Conservation (phyloP, 2,888 invertebrate genomes). For the Theristus sp. region DNA sequence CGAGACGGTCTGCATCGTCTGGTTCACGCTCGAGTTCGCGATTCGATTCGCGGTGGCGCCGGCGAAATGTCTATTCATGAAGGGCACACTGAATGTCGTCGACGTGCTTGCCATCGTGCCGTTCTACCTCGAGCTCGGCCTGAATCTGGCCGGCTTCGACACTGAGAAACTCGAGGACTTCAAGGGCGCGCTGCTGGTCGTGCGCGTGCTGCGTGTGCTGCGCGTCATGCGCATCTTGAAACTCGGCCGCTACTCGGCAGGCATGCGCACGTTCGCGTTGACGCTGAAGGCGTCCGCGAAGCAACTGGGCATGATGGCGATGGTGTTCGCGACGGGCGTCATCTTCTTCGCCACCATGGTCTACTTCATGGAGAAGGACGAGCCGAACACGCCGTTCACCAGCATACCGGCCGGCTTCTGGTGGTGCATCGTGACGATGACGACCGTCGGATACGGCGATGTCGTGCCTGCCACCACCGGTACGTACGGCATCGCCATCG, state of each 20-base stretch:
- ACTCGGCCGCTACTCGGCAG: constrained; percentile 14
- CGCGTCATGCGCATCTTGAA: constrained; percentile 25
- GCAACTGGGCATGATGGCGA: constrained; percentile 17
- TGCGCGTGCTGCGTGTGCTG: constrained; percentile 23
- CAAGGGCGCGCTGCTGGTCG: constrained; percentile 25
- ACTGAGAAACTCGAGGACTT: constrained; percentile 24
- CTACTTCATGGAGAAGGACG: constrained; percentile 27
- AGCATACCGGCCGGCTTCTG: constrained; percentile 27
- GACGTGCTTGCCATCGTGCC: constrained; percentile 24
- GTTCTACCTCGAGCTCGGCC: constrained; percentile 23
- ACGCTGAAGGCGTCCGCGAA: constrained; percentile 24
- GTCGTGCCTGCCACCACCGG: constrained; percentile 23
- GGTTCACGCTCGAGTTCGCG: constrained; percentile 25
- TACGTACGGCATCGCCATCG: no score
- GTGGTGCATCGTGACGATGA: constrained; percentile 28
- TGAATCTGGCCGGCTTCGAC: constrained; percentile 25
- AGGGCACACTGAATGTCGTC: constrained; percentile 4
- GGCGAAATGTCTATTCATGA: constrained; percentile 18
- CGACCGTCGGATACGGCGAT: constrained; percentile 27
- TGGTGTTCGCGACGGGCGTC: constrained; percentile 25
- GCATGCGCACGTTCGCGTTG: constrained; percentile 28
- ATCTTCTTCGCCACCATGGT: constrained; percentile 29
- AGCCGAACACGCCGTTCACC: constrained; percentile 24
- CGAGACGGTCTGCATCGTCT: constrained; percentile 20
- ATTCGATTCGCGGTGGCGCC: constrained; percentile 18